Percentiles rank a stretch among this genome's conserved stretches.
Conservation (phyloP, 2,113 vertebrate species). For the Labeo rohita region DNA sequence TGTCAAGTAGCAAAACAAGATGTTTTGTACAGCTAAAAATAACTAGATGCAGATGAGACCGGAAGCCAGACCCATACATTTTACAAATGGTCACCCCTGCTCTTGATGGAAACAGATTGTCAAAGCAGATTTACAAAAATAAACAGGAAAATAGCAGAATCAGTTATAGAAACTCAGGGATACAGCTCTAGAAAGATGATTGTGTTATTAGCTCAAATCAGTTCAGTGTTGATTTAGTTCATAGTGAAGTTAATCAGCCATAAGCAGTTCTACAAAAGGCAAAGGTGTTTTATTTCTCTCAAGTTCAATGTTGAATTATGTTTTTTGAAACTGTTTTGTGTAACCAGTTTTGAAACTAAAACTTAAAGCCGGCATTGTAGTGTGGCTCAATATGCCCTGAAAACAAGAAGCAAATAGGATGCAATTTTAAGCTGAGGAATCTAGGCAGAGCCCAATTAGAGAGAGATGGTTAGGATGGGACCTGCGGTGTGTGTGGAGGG, state of each 20-base stretch:
- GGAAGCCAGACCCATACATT: too few species aligned
- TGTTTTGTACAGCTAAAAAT: too few species aligned
- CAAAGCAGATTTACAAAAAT: too few species aligned
- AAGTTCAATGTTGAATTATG: too few species aligned
- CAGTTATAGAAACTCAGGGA: not conserved
- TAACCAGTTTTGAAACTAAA: not conserved
- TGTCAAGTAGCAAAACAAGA: too few species aligned
- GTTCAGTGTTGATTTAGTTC: not conserved
- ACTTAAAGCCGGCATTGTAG: not conserved
- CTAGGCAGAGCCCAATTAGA: conserved; percentile 80
- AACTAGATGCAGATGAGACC: too few species aligned
- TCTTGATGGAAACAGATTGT: too few species aligned
- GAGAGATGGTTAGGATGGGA: not conserved
- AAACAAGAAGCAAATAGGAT: not conserved
- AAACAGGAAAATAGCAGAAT: not conserved
- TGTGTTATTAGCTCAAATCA: not conserved
- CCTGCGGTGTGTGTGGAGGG: conserved; percentile 59
- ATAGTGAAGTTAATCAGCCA: not conserved
- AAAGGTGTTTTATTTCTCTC: not conserved
- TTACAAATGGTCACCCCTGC: too few species aligned
- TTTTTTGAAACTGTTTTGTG: not conserved
- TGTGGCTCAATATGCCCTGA: not conserved
- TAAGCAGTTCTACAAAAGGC: not conserved
- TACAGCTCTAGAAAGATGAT: not conserved
- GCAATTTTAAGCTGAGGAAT: conserved; percentile 23